phyloP scores from a whole-genome alignment of 2,797 vertebrate genomes.

The Microtus californicus region DNA sequence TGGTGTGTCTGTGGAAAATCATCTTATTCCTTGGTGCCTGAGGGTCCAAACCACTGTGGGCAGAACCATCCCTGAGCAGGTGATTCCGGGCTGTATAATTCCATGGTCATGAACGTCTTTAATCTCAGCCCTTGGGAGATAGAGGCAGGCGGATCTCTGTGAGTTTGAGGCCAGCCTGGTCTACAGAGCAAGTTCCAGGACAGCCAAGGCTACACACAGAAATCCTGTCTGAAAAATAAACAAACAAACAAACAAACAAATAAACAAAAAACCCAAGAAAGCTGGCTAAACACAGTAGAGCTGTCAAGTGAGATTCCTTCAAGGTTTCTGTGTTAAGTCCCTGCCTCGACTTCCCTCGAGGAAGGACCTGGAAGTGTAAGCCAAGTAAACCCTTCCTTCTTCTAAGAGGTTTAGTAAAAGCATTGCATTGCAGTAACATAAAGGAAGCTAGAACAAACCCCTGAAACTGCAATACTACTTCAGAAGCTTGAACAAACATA shows the following conservation, averaged over 20 bases:
- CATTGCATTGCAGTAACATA: neutral
- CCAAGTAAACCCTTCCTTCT: neutral
- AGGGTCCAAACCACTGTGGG: neutral
- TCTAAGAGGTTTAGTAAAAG: neutral
- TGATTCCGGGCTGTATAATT: neutral
- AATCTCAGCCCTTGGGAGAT: neutral
- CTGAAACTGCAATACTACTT: neutral
- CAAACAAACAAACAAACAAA: neutral
- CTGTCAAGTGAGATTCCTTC: neutral
- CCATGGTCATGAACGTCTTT: neutral
- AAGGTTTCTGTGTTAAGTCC: neutral
- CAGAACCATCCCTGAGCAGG: neutral
- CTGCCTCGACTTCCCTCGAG: neutral
- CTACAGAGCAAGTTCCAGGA: neutral
- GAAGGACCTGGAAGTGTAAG: too few relatives aligned
- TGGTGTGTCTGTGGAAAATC: neutral
- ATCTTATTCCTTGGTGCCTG: neutral
- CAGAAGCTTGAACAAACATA: neutral
- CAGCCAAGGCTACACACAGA: neutral
- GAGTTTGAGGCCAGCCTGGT: neutral
- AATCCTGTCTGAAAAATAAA: neutral
- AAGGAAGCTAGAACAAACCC: neutral
- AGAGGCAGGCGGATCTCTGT: neutral
- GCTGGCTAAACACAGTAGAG: neutral
- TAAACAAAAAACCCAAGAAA: neutral